phyloP scores from a whole-genome alignment of 2,113 vertebrate species.

The Pachyramphus minor region DNA sequence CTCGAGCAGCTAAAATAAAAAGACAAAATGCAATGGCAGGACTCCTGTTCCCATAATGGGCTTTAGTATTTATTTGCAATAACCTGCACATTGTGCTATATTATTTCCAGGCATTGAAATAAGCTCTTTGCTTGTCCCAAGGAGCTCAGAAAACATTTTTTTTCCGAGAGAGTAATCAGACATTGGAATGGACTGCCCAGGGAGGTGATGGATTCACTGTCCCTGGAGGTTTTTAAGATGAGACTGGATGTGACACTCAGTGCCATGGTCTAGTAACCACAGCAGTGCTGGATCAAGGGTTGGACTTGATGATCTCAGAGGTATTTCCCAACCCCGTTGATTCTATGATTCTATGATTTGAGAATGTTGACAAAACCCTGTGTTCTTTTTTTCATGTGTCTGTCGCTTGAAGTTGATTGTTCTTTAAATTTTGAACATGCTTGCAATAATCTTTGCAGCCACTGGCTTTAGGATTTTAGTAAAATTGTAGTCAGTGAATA shows the following conservation, averaged over 20 bases:
- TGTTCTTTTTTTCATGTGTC: neutral
- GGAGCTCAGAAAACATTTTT: no score
- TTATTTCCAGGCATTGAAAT: neutral
- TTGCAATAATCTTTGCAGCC: neutral
- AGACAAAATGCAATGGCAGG: neutral
- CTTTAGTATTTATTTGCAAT: conserved; percentile 7
- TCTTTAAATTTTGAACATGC: neutral
- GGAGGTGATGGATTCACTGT: no score
- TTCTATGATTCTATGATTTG: no score
- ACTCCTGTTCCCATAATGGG: neutral
- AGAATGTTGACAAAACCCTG: neutral
- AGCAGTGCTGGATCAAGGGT: no score
- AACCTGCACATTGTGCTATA: neutral
- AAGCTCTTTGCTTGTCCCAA: neutral
- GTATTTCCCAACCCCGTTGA: no score
- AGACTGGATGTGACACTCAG: no score
- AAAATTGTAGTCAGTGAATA: neutral
- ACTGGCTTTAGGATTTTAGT: neutral
- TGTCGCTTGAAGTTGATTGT: neutral
- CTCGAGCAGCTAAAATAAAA: neutral
- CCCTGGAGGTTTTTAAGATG: no score
- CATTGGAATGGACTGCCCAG: no score
- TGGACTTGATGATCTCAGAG: no score
- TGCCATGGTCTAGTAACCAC: no score
- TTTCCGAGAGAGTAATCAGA: no score